These are phyloP conservation scores for Xenotilapia leptura DNA, from an alignment of 2,113 vertebrate genomes.

Conservation along the genomic window DNA sequence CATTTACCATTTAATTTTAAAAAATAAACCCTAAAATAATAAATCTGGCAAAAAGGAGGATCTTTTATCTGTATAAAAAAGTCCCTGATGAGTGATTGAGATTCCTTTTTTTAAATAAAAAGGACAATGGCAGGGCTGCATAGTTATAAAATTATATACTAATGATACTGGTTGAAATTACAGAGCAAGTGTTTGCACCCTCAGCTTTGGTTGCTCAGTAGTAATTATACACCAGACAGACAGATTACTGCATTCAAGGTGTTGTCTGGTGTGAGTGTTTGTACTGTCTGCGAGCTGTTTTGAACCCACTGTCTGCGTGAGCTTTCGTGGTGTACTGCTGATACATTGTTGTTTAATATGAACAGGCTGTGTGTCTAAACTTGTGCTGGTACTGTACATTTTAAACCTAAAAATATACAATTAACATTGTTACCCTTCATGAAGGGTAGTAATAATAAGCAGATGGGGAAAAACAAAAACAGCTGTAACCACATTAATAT, in stretches of 20 bases:
- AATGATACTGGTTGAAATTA: background rate
- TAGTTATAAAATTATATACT: background rate
- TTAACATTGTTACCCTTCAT: background rate
- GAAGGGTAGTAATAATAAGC: background rate
- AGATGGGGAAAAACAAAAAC: background rate
- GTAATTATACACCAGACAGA: background rate
- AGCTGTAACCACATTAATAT: background rate
- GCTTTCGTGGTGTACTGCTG: background rate
- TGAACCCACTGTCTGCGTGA: background rate
- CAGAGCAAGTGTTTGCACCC: background rate
- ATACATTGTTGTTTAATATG: background rate
- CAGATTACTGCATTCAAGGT: background rate
- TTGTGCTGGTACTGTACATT: background rate
- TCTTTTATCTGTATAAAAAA: background rate
- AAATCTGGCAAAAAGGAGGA: background rate
- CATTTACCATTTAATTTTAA: background rate
- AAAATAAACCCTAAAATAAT: rapidly evolving
- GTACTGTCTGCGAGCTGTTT: background rate
- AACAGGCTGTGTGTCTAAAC: background rate
- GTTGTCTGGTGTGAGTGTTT: background rate
- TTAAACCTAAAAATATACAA: background rate
- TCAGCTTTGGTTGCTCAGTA: background rate
- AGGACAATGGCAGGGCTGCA: background rate
- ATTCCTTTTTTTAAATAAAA: background rate
- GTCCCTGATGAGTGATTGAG: background rate